Percentiles rank a stretch among this genome's conserved stretches.
These are phyloP conservation scores for Odontesthes bonariensis DNA, from an alignment of 2,113 vertebrate genomes.

Conservation along the genomic window DNA sequence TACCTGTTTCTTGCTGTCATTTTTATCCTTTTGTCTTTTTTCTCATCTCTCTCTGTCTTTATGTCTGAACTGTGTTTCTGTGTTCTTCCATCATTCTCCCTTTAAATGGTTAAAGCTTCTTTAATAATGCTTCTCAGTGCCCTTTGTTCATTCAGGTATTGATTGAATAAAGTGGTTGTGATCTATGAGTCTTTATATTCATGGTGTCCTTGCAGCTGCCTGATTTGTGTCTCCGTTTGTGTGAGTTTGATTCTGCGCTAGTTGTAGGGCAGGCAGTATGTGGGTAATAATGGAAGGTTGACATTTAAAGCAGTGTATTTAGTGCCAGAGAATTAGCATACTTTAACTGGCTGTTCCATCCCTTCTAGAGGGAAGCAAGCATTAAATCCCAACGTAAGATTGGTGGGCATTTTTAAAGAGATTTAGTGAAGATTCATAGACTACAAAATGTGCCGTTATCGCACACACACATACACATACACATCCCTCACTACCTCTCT, in stretches of 20 bases:
- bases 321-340: slow-evolving; percentile 80
- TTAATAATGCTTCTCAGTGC: slow-evolving; percentile 41
- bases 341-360: slow-evolving; percentile 76
- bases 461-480: slow-evolving; percentile 45
- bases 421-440: slow-evolving; percentile 77
- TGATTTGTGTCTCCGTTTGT: slow-evolving; percentile 38
- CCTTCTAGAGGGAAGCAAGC: slow-evolving; percentile 62
- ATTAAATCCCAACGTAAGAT: slow-evolving; percentile 76
- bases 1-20: not conserved
- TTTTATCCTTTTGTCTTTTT: slow-evolving; percentile 3
- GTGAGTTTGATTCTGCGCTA: slow-evolving; percentile 36
- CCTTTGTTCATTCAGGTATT: slow-evolving; percentile 63
- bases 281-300: slow-evolving; percentile 76
- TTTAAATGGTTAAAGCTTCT: slow-evolving; percentile 40
- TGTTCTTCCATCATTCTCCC: not conserved
- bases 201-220: slow-evolving; percentile 27
- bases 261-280: slow-evolving; percentile 34
- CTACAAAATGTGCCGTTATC: slow-evolving; percentile 57
- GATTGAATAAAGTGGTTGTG: slow-evolving; percentile 71
- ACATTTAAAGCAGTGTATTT: slow-evolving; percentile 81
- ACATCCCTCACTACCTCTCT: slow-evolving; percentile 22
- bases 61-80: not conserved
- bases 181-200: slow-evolving; percentile 67
- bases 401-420: slow-evolving; percentile 76
- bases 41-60: not conserved